phyloP scores from a whole-genome alignment of 2,113 vertebrate species.

The Varanus salvator region DNA sequence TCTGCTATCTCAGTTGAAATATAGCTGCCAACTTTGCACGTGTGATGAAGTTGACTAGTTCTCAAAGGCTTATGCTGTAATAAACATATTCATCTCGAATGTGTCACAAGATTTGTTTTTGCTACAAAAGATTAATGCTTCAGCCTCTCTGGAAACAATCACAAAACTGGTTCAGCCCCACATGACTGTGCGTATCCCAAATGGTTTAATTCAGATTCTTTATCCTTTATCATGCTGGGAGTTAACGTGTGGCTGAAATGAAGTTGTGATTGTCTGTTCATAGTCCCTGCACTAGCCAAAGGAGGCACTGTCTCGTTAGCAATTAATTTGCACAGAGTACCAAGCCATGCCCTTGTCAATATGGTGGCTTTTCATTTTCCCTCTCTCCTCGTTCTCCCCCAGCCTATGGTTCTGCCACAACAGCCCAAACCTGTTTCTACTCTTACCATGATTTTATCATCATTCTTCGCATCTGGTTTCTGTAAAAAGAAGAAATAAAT shows the following conservation, averaged over 20 bases:
- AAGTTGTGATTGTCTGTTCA: background rate
- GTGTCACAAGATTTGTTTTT: background rate
- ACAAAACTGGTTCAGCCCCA: background rate
- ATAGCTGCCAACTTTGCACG: too few relatives aligned
- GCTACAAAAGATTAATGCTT: background rate
- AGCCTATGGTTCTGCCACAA: background rate
- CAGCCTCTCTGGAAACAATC: background rate
- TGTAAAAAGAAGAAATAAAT: conserved; percentile 41
- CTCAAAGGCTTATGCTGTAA: background rate
- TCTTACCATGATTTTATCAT: conserved; percentile 70
- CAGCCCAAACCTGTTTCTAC: background rate
- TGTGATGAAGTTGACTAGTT: background rate
- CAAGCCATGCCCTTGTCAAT: background rate
- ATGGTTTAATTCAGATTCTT: background rate
- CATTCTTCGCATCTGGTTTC: conserved; percentile 56
- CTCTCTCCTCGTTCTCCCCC: background rate
- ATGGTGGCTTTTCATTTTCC: background rate
- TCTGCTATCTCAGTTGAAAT: too few relatives aligned
- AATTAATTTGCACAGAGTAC: too few relatives aligned
- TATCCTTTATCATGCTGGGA: background rate
- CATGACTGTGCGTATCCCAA: background rate
- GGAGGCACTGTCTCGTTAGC: background rate
- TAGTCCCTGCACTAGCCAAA: background rate
- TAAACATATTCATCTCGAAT: background rate
- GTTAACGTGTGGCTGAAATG: too few relatives aligned